Conservation (phyloP, 30 jellyfish, hydroid and myxozoan genomes). For the Hydractinia symbiolongicarpus region DNA sequence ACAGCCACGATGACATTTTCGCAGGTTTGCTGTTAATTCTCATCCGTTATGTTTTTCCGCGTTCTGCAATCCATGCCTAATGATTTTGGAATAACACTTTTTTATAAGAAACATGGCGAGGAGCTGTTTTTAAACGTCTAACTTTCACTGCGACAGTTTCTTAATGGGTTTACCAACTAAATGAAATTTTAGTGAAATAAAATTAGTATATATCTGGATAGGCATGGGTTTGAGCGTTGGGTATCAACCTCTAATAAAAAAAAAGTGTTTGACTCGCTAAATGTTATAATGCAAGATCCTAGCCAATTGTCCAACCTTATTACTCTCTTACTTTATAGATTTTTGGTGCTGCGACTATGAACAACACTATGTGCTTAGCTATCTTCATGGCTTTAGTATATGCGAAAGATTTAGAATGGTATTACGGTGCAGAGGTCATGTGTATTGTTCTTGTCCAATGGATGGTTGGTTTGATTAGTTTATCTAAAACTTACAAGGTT, state of each 20-base stretch:
- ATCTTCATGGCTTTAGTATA: constrained; percentile 83
- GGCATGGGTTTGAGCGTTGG: too few species aligned
- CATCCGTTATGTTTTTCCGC: too few species aligned
- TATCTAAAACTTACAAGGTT: constrained; percentile 70
- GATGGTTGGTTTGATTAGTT: constrained; percentile 67
- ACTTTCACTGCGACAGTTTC: background rate
- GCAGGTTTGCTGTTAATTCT: constrained; percentile 42
- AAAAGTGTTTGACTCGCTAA: too few species aligned
- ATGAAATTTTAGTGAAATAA: too few species aligned
- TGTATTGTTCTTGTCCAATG: constrained; percentile 56
- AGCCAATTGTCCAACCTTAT: too few species aligned
- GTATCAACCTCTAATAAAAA: too few species aligned
- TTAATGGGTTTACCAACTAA: too few species aligned
- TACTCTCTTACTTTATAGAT: constrained; percentile 28
- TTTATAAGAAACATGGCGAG: too few species aligned
- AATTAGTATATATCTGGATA: too few species aligned
- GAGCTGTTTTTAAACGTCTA: background rate
- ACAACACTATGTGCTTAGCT: constrained; percentile 88
- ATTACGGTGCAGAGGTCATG: constrained; percentile 87
- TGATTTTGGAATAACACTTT: too few species aligned
- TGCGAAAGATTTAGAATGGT: constrained; percentile 78
- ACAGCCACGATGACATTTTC: constrained; percentile 68
- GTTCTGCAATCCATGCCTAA: too few species aligned
- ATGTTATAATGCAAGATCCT: too few species aligned
- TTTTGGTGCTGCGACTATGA: constrained; percentile 86